phyloP scores from a whole-genome alignment of 2,888 invertebrate genomes.

The Brenthis hecate region DNA sequence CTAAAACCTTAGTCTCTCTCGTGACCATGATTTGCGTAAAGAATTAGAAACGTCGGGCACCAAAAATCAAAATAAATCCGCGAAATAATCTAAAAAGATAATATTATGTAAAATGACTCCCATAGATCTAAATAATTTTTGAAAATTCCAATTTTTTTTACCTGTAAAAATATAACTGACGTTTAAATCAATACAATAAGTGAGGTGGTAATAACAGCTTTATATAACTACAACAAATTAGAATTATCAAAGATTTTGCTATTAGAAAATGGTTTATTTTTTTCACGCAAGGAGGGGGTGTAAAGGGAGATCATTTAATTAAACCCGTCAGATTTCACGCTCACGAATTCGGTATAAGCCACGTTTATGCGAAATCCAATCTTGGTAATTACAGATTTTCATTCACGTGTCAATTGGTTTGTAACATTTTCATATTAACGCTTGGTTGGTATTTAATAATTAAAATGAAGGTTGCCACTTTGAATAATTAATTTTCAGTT shows the following conservation, averaged over 20 bases:
- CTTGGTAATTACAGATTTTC: conserved; percentile 47
- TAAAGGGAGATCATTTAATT: conserved; percentile 33
- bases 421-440: conserved; percentile 25
- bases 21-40: too few species aligned
- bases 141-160: too few species aligned
- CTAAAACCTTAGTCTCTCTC: too few species aligned
- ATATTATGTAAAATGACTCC: too few species aligned
- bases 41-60: too few species aligned
- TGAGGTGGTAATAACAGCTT: conserved; percentile 23
- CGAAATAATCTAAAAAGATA: too few species aligned
- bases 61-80: too few species aligned
- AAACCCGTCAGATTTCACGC: conserved; percentile 40
- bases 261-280: conserved; percentile 28
- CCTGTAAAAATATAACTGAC: too few species aligned
- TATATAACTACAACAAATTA: conserved; percentile 15
- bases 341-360: conserved; percentile 37
- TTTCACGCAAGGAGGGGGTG: conserved; percentile 20
- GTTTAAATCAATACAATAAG: background rate
- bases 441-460: conserved; percentile 18
- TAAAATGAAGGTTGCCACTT: conserved; percentile 9
- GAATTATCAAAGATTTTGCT: conserved; percentile 17
- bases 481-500: conserved; percentile 12
- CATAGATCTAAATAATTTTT: too few species aligned
- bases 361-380: conserved; percentile 46
- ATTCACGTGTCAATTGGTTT: conserved; percentile 32